Conservation (phyloP, 2,113 vertebrate species). For the Etheostoma spectabile region DNA sequence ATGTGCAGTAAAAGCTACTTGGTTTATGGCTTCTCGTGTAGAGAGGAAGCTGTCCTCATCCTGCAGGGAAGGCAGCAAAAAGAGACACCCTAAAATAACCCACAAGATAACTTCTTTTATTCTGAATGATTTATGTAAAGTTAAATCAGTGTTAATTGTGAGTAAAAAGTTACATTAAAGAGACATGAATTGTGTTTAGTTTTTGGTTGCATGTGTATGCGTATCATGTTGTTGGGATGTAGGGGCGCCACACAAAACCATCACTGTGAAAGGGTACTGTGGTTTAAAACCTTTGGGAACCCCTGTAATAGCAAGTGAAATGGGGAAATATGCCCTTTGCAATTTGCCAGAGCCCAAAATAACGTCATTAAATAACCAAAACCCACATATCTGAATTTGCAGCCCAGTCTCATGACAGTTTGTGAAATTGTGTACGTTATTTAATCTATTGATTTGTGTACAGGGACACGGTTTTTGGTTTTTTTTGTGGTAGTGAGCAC, state of each 20-base stretch:
- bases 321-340: background rate
- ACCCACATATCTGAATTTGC: too few species aligned
- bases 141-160: background rate
- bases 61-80: background rate
- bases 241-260: background rate
- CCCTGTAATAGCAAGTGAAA: background rate
- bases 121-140: background rate
- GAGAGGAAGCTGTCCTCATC: background rate
- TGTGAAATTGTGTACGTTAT: too few species aligned
- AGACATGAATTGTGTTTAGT: background rate
- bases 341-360: background rate
- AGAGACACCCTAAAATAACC: background rate
- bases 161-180: too few species aligned
- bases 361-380: background rate
- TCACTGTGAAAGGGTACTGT: background rate
- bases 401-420: too few species aligned
- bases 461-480: too few species aligned
- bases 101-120: background rate
- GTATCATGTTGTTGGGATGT: background rate
- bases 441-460: too few species aligned
- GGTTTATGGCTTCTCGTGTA: background rate
- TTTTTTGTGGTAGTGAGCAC: too few species aligned
- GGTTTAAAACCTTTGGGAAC: background rate
- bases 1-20: background rate
- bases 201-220: background rate